These are phyloP conservation scores for Dendrolimus punctatus DNA, from an alignment of 1,140 invertebrate species.

Conservation along the genomic window DNA sequence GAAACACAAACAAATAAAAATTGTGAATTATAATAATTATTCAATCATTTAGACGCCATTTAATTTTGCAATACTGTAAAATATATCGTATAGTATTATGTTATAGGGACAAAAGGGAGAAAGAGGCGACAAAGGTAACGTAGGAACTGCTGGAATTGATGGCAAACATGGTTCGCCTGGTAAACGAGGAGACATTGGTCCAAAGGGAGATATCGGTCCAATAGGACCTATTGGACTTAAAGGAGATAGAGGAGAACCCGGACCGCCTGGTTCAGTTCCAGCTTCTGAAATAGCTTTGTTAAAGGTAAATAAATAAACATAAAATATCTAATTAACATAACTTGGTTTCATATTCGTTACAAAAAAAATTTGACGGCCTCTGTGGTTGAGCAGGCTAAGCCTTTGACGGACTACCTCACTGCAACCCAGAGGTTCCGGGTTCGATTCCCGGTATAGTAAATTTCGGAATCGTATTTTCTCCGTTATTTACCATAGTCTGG, in stretches of 20 bases:
- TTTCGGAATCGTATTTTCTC: no score
- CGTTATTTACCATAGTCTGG: no score
- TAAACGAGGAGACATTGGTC: slow-evolving; percentile 22
- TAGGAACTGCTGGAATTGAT: slow-evolving; percentile 30
- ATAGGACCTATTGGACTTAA: slow-evolving; percentile 31
- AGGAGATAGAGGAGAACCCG: slow-evolving; percentile 35
- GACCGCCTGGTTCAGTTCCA: slow-evolving; percentile 30
- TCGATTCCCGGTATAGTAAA: no score
- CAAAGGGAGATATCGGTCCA: slow-evolving; percentile 28
- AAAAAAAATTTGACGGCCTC: not conserved
- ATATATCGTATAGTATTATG: slow-evolving; percentile 3
- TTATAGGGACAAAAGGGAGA: slow-evolving; percentile 30
- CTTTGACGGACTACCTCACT: no score
- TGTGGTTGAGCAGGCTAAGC: no score
- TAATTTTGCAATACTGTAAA: no score
- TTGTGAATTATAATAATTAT: no score
- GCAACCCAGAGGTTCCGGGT: no score
- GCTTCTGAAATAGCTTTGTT: slow-evolving; percentile 27
- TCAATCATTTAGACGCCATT: no score
- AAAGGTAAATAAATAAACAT: slow-evolving; percentile 25
- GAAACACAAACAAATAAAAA: no score
- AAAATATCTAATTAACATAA: not conserved
- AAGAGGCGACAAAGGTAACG: slow-evolving; percentile 23
- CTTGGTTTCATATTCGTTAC: not conserved
- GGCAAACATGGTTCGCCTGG: slow-evolving; percentile 30